phyloP scores from a whole-genome alignment of 2,113 vertebrate species.

The Todiramphus chloris region DNA sequence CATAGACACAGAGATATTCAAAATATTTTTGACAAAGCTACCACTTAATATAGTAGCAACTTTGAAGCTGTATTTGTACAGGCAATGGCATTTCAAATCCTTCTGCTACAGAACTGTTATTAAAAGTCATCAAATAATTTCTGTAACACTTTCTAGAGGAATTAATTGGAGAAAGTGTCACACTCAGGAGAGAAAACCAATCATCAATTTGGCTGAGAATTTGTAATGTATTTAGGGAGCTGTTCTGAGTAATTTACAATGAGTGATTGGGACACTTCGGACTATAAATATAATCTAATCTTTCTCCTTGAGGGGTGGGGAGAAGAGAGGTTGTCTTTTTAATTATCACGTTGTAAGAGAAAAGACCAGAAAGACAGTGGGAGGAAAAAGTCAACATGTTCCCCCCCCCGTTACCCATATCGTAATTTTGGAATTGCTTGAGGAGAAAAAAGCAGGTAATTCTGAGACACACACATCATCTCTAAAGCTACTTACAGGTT shows the following conservation, averaged over 20 bases:
- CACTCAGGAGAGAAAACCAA: conserved; percentile 31
- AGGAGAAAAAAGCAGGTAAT: neutral
- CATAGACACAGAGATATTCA: neutral
- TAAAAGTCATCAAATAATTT: conserved; percentile 31
- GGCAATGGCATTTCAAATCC: neutral
- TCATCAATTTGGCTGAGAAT: conserved; percentile 38
- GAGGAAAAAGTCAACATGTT: neutral
- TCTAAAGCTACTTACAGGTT: neutral
- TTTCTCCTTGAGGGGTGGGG: conserved; percentile 36
- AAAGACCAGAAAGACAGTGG: conserved; percentile 37
- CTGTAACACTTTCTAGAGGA: conserved; percentile 9
- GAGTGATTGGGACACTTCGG: conserved; percentile 36
- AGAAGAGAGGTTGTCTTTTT: conserved; percentile 17
- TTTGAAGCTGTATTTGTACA: neutral
- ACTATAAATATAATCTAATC: conserved; percentile 44
- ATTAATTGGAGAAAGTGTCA: conserved; percentile 34
- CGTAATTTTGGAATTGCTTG: neutral
- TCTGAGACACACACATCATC: neutral
- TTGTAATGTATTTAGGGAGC: conserved; percentile 44
- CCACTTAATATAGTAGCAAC: neutral
- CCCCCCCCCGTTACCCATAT: neutral
- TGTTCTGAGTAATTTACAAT: conserved; percentile 39
- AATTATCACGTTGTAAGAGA: conserved; percentile 43
- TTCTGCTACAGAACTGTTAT: conserved; percentile 3
- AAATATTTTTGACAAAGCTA: neutral